A percentile compares a stretch with the other conserved stretches of the same genome.
Conservation (phyloP, 1,140 invertebrate genomes). For the Idris sp. region DNA sequence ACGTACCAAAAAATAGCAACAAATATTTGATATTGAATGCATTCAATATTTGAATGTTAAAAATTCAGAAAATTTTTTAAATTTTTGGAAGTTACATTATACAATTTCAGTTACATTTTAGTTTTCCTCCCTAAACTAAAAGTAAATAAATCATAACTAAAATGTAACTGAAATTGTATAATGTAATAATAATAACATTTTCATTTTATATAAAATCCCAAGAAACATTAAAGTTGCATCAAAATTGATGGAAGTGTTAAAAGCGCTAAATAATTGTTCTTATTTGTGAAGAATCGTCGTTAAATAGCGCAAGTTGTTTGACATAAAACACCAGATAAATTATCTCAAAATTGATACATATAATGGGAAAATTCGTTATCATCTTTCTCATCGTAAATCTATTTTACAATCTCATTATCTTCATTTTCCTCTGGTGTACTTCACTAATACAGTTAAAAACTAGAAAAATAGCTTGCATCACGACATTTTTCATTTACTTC, state of each 20-base stretch:
- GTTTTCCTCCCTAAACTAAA: slow-evolving; percentile 6
- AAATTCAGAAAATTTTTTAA: too few species aligned
- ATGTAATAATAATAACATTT: slow-evolving; percentile 11
- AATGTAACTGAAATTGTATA: neutral
- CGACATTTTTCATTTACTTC: too few species aligned
- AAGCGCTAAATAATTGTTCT: slow-evolving; percentile 10
- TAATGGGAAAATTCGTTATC: slow-evolving; percentile 25
- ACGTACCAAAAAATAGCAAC: too few species aligned
- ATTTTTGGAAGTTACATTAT: slow-evolving; percentile 5
- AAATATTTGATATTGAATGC: too few species aligned
- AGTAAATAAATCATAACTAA: slow-evolving; percentile 8
- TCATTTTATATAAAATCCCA: slow-evolving; percentile 8
- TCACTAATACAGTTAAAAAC: too few species aligned
- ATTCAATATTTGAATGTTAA: too few species aligned
- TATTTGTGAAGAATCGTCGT: neutral
- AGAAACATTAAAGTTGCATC: slow-evolving; percentile 20
- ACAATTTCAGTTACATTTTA: slow-evolving; percentile 3
- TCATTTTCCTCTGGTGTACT: slow-evolving; percentile 3
- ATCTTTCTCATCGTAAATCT: slow-evolving; percentile 16
- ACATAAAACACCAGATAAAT: slow-evolving; percentile 7
- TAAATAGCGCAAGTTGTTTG: slow-evolving; percentile 7
- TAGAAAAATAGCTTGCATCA: too few species aligned
- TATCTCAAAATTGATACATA: slow-evolving; percentile 9
- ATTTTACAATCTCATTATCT: slow-evolving; percentile 25
- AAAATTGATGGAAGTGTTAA: slow-evolving; percentile 1